Evolutionary conservation across 1,140 invertebrate genomes (phyloP).

Genomic region (Apocrypta bakeri): DNA sequence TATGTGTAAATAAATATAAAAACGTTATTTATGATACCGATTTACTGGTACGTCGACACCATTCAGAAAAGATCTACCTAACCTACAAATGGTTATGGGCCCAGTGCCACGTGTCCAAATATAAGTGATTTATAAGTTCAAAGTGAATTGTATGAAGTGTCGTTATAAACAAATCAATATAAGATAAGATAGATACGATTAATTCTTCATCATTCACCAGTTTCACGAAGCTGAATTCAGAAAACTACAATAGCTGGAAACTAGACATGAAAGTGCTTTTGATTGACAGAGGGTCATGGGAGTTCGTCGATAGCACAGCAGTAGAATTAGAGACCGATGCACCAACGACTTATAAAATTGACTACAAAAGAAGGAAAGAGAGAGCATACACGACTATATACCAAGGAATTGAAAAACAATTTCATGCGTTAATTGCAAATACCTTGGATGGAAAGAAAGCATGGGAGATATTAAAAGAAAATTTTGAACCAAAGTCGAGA

Average conservation of each 20-base stretch:
- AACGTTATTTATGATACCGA: no score
- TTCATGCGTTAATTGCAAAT: not conserved
- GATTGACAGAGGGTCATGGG: not conserved
- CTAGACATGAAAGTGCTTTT: not conserved
- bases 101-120: no score
- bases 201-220: not conserved
- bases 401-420: not conserved
- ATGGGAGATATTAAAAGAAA: not conserved
- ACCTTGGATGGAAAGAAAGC: not conserved
- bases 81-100: no score
- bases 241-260: not conserved
- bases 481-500: slow-evolving; percentile 4
- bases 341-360: not conserved
- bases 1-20: no score
- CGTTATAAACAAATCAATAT: no score
- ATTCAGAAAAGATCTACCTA: no score
- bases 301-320: not conserved
- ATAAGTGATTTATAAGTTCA: no score
- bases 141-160: no score
- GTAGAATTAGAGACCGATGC: not conserved
- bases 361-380: not conserved
- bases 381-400: not conserved
- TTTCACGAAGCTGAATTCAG: not conserved
- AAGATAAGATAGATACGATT: not conserved
- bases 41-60: no score